Percentiles rank a stretch among this genome's conserved stretches.
phyloP scores from a whole-genome alignment of 2,113 vertebrate species.

The Lethenteron camtschaticum region DNA sequence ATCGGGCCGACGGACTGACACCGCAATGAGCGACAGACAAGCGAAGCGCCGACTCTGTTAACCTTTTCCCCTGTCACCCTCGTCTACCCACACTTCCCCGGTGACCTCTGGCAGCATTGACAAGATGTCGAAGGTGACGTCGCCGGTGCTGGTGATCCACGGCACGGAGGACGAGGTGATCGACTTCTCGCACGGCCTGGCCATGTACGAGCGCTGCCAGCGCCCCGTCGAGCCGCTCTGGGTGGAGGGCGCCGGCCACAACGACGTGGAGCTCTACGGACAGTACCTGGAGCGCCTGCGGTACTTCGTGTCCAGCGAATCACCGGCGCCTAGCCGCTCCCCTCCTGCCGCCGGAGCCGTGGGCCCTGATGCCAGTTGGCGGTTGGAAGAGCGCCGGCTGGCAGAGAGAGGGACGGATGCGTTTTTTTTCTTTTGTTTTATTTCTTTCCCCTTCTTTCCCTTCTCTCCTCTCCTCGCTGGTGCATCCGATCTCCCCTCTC shows the following conservation, averaged over 20 bases:
- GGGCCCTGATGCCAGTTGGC: no score
- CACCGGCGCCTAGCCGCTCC: slow-evolving; percentile 23
- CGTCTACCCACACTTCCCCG: no score
- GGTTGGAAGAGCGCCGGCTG: no score
- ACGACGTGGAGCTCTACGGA: slow-evolving; percentile 91
- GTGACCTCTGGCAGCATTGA: slow-evolving; percentile 40
- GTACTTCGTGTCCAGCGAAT: slow-evolving; percentile 80
- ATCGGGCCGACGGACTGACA: no score
- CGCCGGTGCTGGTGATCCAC: slow-evolving; percentile 87
- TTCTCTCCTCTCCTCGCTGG: no score
- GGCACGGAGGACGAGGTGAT: slow-evolving; percentile 95
- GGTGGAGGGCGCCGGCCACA: slow-evolving; percentile 91
- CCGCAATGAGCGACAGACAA: no score
- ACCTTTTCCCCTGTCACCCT: no score
- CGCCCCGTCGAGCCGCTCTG: slow-evolving; percentile 90
- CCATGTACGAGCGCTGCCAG: slow-evolving; percentile 78
- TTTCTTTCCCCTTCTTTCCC: no score
- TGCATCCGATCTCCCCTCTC: no score
- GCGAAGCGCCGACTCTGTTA: no score
- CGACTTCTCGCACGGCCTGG: slow-evolving; percentile 87
- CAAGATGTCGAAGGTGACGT: slow-evolving; percentile 87
- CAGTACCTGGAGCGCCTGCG: slow-evolving; percentile 91
- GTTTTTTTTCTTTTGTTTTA: no score
- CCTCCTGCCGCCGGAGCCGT: neutral
- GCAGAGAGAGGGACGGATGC: no score